A percentile compares a stretch with the other conserved stretches of the same genome.
These are phyloP conservation scores for Anticlea derivata DNA, from an alignment of 2,888 invertebrate species.

Conservation along the genomic window DNA sequence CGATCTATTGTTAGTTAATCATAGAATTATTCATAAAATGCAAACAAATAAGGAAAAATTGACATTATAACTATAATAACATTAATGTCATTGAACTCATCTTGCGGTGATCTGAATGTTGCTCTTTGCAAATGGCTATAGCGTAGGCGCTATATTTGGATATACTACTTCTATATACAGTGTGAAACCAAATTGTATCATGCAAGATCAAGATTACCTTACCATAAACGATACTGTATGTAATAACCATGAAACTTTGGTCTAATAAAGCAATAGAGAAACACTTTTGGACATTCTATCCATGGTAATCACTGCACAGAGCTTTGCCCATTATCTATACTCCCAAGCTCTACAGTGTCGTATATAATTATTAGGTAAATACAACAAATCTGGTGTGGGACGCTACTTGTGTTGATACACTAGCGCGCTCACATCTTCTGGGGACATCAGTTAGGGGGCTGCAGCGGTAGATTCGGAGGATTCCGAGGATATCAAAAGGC, in stretches of 20 bases:
- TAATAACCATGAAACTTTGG: conserved; percentile 18
- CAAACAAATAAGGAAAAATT: conserved; percentile 26
- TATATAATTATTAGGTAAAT: no score
- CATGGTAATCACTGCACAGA: background rate
- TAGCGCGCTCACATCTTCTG: no score
- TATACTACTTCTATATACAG: conserved; percentile 36
- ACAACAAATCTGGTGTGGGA: no score
- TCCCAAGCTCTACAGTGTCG: no score
- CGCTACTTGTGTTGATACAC: no score
- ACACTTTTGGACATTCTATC: conserved; percentile 21
- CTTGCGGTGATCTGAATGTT: conserved; percentile 45
- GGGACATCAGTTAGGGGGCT: no score
- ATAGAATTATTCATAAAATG: conserved; percentile 27
- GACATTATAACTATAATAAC: conserved; percentile 33
- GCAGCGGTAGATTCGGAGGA: no score
- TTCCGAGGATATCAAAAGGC: no score
- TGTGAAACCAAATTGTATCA: conserved; percentile 36
- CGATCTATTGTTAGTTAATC: conserved; percentile 38
- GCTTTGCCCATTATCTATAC: background rate
- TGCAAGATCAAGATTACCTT: conserved; percentile 39
- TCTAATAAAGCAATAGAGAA: conserved; percentile 21
- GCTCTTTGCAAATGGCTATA: conserved; percentile 44
- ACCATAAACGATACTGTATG: conserved; percentile 25
- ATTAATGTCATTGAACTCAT: conserved; percentile 57
- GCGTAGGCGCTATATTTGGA: conserved; percentile 51